These are phyloP conservation scores for Listronotus oregonensis DNA, from an alignment of 1,140 invertebrate genomes.

Conservation along the genomic window DNA sequence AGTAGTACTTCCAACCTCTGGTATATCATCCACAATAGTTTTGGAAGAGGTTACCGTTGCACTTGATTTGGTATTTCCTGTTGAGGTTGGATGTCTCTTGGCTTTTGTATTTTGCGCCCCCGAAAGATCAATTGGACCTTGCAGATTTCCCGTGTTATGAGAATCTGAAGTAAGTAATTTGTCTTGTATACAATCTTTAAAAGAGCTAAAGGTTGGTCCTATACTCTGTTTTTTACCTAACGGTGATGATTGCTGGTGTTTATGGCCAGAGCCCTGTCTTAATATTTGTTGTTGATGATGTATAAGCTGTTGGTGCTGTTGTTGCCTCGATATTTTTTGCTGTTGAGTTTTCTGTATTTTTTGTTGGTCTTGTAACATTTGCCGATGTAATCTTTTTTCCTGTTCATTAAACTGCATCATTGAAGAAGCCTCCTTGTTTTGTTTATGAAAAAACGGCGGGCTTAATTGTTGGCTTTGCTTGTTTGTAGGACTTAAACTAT, in stretches of 20 bases:
- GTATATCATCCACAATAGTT: constrained; percentile 55
- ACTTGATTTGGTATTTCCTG: constrained; percentile 42
- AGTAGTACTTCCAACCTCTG: constrained; percentile 65
- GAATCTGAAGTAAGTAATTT: neutral
- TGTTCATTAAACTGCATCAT: constrained; percentile 25
- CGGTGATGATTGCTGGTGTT: neutral
- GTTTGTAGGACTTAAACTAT: constrained; percentile 17
- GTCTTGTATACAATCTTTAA: constrained; percentile 1
- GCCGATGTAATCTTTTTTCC: constrained; percentile 33
- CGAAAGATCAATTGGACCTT: constrained; percentile 48
- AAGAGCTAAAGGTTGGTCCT: neutral
- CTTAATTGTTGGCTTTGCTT: constrained; percentile 24
- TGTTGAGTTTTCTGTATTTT: constrained; percentile 30
- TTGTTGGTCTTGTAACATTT: constrained; percentile 32
- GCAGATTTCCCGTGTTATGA: constrained; percentile 2
- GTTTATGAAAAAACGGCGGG: constrained; percentile 24
- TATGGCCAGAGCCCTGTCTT: neutral
- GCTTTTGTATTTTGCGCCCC: constrained; percentile 50
- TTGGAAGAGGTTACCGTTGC: constrained; percentile 35
- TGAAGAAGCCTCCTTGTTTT: constrained; percentile 14
- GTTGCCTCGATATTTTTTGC: constrained; percentile 25
- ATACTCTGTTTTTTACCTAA: neutral
- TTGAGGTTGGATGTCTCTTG: constrained; percentile 57
- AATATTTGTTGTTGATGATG: constrained; percentile 40
- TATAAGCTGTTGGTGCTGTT: constrained; percentile 40